These are phyloP conservation scores for Lethenteron reissneri DNA, from an alignment of 2,113 vertebrate species.

Conservation along the genomic window DNA sequence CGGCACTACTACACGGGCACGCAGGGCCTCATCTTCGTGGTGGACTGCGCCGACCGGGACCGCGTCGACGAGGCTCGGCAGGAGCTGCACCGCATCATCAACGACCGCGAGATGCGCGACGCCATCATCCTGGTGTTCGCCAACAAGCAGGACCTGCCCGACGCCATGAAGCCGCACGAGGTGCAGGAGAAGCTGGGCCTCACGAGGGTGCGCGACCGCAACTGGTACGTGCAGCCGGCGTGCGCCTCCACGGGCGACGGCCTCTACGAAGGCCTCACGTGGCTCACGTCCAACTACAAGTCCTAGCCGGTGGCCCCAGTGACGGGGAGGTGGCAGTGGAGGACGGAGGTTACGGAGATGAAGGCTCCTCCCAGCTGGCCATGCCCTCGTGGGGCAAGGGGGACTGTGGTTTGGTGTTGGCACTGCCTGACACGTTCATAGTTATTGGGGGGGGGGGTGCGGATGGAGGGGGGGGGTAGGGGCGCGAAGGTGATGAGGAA, in stretches of 20 bases:
- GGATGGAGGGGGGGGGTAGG: too few relatives aligned
- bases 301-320: slow-evolving; percentile 1
- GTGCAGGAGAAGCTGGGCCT: slow-evolving; percentile 9
- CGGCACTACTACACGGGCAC: slow-evolving; percentile 11
- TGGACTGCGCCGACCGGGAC: slow-evolving; percentile 10
- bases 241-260: slow-evolving; percentile 9
- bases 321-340: too few relatives aligned
- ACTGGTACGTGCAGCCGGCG: slow-evolving; percentile 10
- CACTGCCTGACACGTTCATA: too few relatives aligned
- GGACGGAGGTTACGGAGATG: too few relatives aligned
- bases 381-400: too few relatives aligned
- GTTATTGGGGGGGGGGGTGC: too few relatives aligned
- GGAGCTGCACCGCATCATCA: slow-evolving; percentile 11
- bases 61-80: slow-evolving; percentile 11
- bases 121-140: slow-evolving; percentile 10
- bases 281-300: slow-evolving; percentile 10
- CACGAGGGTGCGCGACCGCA: slow-evolving; percentile 9
- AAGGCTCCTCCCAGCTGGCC: too few relatives aligned
- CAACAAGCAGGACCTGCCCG: slow-evolving; percentile 10
- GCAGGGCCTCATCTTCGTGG: slow-evolving; percentile 11
- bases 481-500: too few relatives aligned
- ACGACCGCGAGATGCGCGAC: slow-evolving; percentile 10
- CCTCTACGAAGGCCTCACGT: slow-evolving; percentile 10
- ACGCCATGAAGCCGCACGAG: slow-evolving; percentile 10
- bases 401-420: too few relatives aligned